phyloP scores from a whole-genome alignment of 2,888 invertebrate genomes.

The Rhopalosiphum nymphaeae region DNA sequence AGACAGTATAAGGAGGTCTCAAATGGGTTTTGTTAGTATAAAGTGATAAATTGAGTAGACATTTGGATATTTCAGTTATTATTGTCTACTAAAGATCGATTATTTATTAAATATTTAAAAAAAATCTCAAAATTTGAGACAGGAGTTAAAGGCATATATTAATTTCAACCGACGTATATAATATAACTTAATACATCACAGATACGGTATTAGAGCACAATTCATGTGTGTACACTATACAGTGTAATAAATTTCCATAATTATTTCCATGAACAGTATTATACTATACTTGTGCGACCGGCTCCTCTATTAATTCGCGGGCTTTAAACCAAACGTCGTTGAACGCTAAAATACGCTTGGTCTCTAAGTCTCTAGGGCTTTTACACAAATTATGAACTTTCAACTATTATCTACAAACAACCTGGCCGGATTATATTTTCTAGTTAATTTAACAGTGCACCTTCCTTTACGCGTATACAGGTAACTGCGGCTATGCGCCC shows the following conservation, averaged over 20 bases:
- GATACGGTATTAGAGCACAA: background rate
- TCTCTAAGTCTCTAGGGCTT: background rate
- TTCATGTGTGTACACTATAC: background rate
- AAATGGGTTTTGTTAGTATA: background rate
- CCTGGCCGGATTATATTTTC: background rate
- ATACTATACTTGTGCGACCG: background rate
- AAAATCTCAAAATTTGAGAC: background rate
- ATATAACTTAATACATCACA: background rate
- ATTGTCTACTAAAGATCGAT: background rate
- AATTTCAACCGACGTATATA: background rate
- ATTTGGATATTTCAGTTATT: background rate
- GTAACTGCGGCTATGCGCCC: background rate
- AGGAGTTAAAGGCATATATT: background rate
- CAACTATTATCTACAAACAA: slow-evolving; percentile 18
- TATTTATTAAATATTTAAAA: background rate
- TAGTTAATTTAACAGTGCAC: background rate
- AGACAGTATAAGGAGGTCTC: background rate
- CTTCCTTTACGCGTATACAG: background rate
- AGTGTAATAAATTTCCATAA: background rate
- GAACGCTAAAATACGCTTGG: background rate
- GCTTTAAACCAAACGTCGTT: background rate
- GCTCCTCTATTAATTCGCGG: background rate
- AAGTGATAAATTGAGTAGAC: background rate
- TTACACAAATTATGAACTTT: slow-evolving; percentile 19
- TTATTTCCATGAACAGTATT: background rate